Evolutionary conservation across 2,113 vertebrate species (phyloP), one percentile per base, ranked within the genome.

Genomic region (Eira barbara): DNA sequence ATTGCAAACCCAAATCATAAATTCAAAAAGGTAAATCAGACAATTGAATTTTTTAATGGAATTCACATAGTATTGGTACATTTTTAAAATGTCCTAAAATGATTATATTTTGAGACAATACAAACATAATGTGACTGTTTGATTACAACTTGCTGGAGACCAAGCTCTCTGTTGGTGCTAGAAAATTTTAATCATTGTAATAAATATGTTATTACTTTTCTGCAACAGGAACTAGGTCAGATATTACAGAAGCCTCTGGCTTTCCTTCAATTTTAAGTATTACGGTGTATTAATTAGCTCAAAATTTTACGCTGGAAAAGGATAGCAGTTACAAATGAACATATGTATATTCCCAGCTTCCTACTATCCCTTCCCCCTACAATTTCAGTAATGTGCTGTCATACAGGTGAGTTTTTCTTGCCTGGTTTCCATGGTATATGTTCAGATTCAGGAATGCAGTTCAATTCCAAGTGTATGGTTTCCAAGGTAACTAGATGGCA

Each of bases 401-500:
- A 91, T 45, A 59, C 88, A 97, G 81, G 88, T 97, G 65, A 94
- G 25, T 79, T 93, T 92, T 86, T 97, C 55, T 87, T 93, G 52
- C 23, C 39, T 98, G 49, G 96, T 98, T 98, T 97, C 95, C 81
- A 97, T 96, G 93, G 85, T 93, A 82, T 71, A 91, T 49, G 61
- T 59, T 97, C n/a, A 61, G 89, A 97, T 81, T 82, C 85, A 94
- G 76, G 25, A 95, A 79, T 45, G n/a, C 42, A 85, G 79, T 97
- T 97, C 83, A 91, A 84, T 95, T 95, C 52, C 45, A 95, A 95
- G 59, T 55, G 12, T 80, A 88, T 63, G 13, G 96, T 97, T 98
- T 96, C 97, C 98, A 97, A 82, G 96, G 95, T 52, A 98, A 98
- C 96, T 14, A 86, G 34, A 93, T 94, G 90, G 42, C 81, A 97